Evolutionary conservation across 2,113 vertebrate species (phyloP), one percentile per base, ranked within the genome.

Genomic region (Paracanthobrama guichenoti): DNA sequence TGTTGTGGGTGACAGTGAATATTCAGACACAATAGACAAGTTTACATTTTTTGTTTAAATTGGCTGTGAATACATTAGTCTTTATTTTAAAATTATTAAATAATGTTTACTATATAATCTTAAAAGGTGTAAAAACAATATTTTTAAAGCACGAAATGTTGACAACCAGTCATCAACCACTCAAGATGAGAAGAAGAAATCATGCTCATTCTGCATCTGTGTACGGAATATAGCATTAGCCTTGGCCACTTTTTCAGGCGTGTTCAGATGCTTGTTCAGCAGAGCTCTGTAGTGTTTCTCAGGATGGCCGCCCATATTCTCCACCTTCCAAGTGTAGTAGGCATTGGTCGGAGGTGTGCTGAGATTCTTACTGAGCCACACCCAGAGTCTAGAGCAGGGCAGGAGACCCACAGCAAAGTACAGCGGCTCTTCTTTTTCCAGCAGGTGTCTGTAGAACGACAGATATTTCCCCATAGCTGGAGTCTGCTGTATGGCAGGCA

Each of bases 401-500:
- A 88, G 67, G 10, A 89, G 85, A 69, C 84, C 87, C 7, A 88
- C 85, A 20, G 66, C 84, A 55, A 89, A 88, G 78, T 86, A 89
- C 16, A 89, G 18, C 3, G 80, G 48, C 3, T 89, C 67, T 10
- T 66, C 48, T n/a, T 39, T 69, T 10, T 42, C 2, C 84, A 87
- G 76, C 42, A 77, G 16, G 4, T 20, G 0, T 50, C 12, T 60
- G 85, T 88, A 89, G 39, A 24, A 46, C 0, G 44, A 31, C 22
- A 88, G 62, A 77, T 89, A 88, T 6, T 76, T 79, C 28, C 9
- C 35, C 64, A 87, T 82, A 39, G 78, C 85, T 31, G 73, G 69
- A 22, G 50, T 73, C 53, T 79, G 72, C 11, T 24, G 76, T 53
- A 89, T 86, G 12, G 8, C 7, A 76, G 77, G 48, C 28, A 42